Base-by-base conservation (phyloP, 2,113 vertebrate species). In the Beaufortia kweichowensis region DNA sequence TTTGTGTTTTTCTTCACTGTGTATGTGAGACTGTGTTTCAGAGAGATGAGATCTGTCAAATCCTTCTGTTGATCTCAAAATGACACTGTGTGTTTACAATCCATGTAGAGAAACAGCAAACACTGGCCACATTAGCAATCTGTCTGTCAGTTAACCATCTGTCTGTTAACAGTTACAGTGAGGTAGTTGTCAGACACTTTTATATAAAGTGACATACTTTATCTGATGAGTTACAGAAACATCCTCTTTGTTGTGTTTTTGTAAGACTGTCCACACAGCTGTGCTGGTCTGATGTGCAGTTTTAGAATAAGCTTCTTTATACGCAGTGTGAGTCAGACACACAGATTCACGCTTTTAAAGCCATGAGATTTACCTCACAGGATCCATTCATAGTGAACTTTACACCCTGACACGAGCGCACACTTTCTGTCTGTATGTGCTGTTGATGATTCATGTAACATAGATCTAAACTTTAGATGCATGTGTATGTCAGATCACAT, bases 281-380 rank as follows among this genome's bases (percentile, higher is more conserved):
- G n/a, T n/a, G n/a, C n/a, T n/a, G n/a, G n/a, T n/a, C n/a, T 66
- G 39, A 66, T 66, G 64, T 66, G 64, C 15, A 28, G 64, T 28
- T 28, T 66, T 48, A 29, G 28, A 66, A 28, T 48, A n/a, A 66
- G 23, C 63, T 15, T 8, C 63, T 66, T 46, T 66, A 26, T 46
- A 28, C 41, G 5, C n/a, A 8, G 35, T 3, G 62, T 66, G 64
- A 66, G 24, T 66, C 64, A 66, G 63, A 26, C 63, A 26, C 63
- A 43, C 63, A 19, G 24, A 46, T 46, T 9, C 6, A n/a, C n/a
- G 2, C 19, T 31, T 29, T 10, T 39, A 39, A 39, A 39, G 31
- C 29, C 28, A n/a, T 19, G 1, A n/a, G 31, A 31, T 41, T 64
- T 23, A 15, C 62, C 21, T 65, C 35, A 11, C 21, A 41, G 62